Percentiles rank a stretch among this genome's conserved stretches.
phyloP scores from a whole-genome alignment of 2,797 vertebrate genomes.

The Sebastolobus alascanus region DNA sequence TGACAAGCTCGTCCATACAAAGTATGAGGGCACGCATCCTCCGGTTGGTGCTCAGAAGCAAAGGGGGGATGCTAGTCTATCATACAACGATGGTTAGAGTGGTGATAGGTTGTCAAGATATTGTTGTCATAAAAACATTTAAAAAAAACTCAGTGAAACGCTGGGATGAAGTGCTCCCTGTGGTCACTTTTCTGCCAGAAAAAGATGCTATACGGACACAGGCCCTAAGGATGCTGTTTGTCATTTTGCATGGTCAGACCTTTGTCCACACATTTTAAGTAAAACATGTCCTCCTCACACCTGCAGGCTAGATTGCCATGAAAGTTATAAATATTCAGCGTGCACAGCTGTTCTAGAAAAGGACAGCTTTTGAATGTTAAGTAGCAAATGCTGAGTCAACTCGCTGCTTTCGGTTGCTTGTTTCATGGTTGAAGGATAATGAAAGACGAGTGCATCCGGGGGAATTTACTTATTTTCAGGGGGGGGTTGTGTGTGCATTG shows the following conservation, averaged over 20 bases:
- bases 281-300: not conserved
- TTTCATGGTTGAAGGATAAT: slow-evolving; percentile 14
- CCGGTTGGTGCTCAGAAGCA: too few relatives aligned
- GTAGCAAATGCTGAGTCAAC: slow-evolving; percentile 29
- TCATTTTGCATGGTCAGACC: not conserved
- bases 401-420: slow-evolving; percentile 7
- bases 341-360: slow-evolving; percentile 15
- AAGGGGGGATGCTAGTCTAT: too few relatives aligned
- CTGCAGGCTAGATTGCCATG: not conserved
- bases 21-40: too few relatives aligned
- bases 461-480: not conserved
- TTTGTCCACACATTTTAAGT: not conserved
- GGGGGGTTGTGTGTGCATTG: not conserved
- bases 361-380: slow-evolving; percentile 50
- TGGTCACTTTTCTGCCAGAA: too few relatives aligned
- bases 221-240: not conserved
- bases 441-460: not conserved
- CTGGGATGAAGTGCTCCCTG: too few relatives aligned
- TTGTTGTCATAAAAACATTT: too few relatives aligned
- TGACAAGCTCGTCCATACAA: too few relatives aligned
- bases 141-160: too few relatives aligned
- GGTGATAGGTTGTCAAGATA: too few relatives aligned
- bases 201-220: too few relatives aligned
- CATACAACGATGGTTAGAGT: too few relatives aligned
- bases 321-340: slow-evolving; percentile 22